Base-by-base conservation (phyloP, 2,888 invertebrate genomes). In the Elegia similella region DNA sequence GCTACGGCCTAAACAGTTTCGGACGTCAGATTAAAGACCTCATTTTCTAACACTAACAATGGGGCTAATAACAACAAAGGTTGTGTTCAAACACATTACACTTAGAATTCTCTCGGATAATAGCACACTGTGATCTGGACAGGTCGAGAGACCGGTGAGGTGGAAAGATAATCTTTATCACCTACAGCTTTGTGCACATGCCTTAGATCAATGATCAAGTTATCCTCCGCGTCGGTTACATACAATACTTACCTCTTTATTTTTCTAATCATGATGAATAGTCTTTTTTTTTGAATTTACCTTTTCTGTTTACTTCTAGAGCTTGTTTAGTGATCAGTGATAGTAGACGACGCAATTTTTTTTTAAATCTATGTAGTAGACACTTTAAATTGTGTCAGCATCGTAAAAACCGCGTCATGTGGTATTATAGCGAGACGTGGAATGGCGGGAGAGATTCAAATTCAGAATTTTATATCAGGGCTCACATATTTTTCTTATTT, bases 401-500 rank as follows among this genome's bases (percentile, higher is more conserved):
- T 60, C 15, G 32, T 63, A 62, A 70, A 75, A 76, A 70, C 62
- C 62, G 63, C 64, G 62, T 62, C 64, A 62, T 59, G 73, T 81
- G 75, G 79, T 73, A 78, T 81, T 79, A 78, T 73, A 68, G 69
- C 69, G 74, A 72, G 71, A 72, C 71, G 62, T 62, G 48, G 61
- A 72, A 56, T 60, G 63, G 73, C 81, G 78, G 79, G 78, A 73
- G 77, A 76, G 80, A 77, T 86, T 84, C 79, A 84, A 85, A 86
- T 80, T 80, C 89, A 88, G 89, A 89, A 86, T 82, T 88, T 88
- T 88, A 88, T 88, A 88, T 82, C 80, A 84, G 84, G 77, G 82
- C 66, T 29, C 67, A 59, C 68, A 57, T 46, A 53, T 52, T 60
- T 69, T 77, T 78, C 77, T 84, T 81, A 85, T 84, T 77, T 68